phyloP scores from a whole-genome alignment of 2,113 vertebrate species.

The Ammospiza nelsoni region DNA sequence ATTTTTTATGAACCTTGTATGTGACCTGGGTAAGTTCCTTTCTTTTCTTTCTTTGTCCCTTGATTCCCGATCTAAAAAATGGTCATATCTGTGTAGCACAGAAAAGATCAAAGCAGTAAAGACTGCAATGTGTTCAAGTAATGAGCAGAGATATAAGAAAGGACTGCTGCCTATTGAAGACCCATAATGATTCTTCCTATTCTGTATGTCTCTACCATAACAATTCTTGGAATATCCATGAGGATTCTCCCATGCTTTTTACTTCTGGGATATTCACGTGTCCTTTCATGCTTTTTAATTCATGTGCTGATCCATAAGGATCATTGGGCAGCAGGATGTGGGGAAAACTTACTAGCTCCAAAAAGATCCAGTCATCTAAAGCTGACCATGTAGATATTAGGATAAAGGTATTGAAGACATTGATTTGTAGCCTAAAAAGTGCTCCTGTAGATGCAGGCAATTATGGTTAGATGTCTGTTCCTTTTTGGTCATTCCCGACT shows the following conservation, averaged over 20 bases:
- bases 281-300: neutral
- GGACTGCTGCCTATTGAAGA: neutral
- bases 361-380: neutral
- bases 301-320: neutral
- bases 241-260: neutral
- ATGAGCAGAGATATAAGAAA: neutral
- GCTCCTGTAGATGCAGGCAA: neutral
- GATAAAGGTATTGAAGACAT: neutral
- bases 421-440: neutral
- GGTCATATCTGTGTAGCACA: neutral
- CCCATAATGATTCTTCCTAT: neutral
- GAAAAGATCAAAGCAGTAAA: constrained; percentile 9
- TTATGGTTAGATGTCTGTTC: neutral
- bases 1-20: neutral
- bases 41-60: neutral
- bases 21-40: neutral
- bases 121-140: neutral
- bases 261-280: neutral
- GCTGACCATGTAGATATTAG: neutral
- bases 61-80: neutral
- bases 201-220: neutral
- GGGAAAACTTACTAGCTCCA: neutral
- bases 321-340: neutral
- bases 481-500: neutral
- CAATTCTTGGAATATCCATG: neutral